Evolutionary conservation across 2,797 vertebrate species (phyloP).

Genomic region (Pangasius sanitwongsei): DNA sequence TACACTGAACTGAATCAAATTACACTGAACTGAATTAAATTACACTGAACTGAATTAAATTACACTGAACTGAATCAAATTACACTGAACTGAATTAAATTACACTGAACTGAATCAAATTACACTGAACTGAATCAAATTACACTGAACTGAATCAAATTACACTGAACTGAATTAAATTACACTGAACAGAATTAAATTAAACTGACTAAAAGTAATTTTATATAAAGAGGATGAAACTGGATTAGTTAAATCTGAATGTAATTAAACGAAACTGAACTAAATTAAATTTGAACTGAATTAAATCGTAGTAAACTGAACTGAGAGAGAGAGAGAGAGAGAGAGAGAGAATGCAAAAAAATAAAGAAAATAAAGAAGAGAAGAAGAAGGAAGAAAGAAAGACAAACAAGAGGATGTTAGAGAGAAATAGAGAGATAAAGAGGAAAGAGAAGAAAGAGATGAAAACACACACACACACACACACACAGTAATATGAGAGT

Average conservation of each 20-base stretch:
- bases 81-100: no score
- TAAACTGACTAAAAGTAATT: background rate
- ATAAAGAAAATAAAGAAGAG: background rate
- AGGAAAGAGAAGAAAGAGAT: background rate
- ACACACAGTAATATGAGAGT: slow-evolving; percentile 5
- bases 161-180: no score
- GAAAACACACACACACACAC: background rate
- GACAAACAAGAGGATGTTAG: background rate
- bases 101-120: no score
- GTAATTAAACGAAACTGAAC: no score
- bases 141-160: background rate
- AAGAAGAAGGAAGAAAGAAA: background rate
- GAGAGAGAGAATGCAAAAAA: background rate
- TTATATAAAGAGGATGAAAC: no score
- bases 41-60: background rate
- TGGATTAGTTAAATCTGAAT: no score
- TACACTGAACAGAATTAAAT: no score
- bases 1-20: no score
- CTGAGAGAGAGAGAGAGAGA: background rate
- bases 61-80: background rate
- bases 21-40: background rate
- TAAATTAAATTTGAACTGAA: no score
- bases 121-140: background rate
- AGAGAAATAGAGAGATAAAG: background rate
- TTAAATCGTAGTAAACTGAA: background rate